Percentiles rank a stretch among this genome's conserved stretches.
Evolutionary conservation across 1,140 invertebrate genomes (phyloP).

Genomic region (Babylonia areolata): DNA sequence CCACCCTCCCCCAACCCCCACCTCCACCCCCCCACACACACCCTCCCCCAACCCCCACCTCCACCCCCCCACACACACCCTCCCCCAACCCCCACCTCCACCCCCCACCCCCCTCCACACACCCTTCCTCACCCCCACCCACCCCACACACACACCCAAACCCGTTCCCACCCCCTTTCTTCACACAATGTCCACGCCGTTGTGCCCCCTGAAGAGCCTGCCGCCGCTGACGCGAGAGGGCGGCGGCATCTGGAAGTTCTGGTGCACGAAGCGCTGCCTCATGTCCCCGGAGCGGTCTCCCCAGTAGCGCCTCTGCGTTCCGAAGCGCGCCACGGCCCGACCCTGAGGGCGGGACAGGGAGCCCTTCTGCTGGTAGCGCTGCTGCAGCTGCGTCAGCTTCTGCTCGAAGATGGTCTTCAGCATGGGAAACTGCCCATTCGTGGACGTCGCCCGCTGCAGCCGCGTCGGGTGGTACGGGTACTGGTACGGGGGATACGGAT

Average conservation of each 20-base stretch:
- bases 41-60: background rate
- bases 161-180: background rate
- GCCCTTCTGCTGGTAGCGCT: slow-evolving; percentile 36
- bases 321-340: background rate
- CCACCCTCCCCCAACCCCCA: too few relatives aligned
- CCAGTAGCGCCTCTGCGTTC: slow-evolving; percentile 14
- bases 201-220: background rate
- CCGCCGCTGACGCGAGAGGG: background rate
- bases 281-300: slow-evolving; percentile 30
- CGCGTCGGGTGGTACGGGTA: background rate
- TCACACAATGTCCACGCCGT: background rate
- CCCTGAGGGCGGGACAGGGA: background rate
- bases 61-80: background rate
- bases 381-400: slow-evolving; percentile 64
- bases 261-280: slow-evolving; percentile 41
- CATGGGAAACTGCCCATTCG: slow-evolving; percentile 57
- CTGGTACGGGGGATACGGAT: background rate
- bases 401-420: slow-evolving; percentile 70
- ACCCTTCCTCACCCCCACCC: background rate
- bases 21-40: background rate
- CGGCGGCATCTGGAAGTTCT: slow-evolving; percentile 38
- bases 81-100: background rate
- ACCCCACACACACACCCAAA: background rate
- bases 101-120: background rate
- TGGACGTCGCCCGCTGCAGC: slow-evolving; percentile 1